Percentiles rank a stretch among this genome's conserved stretches.
These are phyloP conservation scores for Serilophus lunatus DNA, from an alignment of 2,113 vertebrate genomes.

Conservation along the genomic window DNA sequence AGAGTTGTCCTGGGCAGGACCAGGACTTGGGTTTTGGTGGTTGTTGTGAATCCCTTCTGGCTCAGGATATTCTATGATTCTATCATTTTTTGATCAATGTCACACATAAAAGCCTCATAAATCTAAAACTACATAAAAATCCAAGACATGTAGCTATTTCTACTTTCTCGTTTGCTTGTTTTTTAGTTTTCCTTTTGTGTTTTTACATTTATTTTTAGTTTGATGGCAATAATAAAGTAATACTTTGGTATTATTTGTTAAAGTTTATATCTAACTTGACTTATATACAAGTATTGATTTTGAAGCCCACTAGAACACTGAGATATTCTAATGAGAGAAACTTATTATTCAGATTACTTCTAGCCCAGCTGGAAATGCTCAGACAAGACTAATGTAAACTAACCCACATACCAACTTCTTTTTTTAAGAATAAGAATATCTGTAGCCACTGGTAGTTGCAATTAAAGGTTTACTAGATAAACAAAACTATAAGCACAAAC, in stretches of 20 bases:
- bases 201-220: background rate
- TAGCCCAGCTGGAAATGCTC: background rate
- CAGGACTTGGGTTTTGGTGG: background rate
- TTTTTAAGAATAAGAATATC: background rate
- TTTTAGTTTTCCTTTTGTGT: background rate
- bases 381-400: background rate
- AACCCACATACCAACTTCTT: background rate
- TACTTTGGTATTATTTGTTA: background rate
- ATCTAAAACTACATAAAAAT: background rate
- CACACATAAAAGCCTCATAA: background rate
- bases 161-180: background rate
- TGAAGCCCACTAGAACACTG: background rate
- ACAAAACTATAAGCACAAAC: background rate
- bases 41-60: accelerated
- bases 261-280: background rate
- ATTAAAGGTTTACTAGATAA: background rate
- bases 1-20: background rate
- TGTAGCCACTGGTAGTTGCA: background rate
- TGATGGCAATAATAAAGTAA: background rate
- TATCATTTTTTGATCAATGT: background rate
- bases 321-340: background rate
- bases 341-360: background rate
- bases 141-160: background rate
- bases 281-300: background rate
- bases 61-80: background rate